phyloP scores from a whole-genome alignment of 2,113 vertebrate genomes.

The Colistium nudipinnis region DNA sequence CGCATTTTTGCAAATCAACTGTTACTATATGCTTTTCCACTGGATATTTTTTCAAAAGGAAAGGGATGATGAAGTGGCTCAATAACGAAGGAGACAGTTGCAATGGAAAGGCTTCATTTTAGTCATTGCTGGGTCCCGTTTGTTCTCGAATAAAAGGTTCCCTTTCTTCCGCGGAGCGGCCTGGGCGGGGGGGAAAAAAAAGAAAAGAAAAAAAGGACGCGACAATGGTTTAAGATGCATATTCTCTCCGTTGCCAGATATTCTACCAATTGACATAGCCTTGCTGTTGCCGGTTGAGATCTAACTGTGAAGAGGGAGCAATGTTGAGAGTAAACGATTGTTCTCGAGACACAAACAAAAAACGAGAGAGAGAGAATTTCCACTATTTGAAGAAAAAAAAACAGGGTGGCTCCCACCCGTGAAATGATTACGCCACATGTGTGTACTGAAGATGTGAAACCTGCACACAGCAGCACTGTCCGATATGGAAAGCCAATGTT shows the following conservation, averaged over 20 bases:
- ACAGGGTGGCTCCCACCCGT: constrained; percentile 24
- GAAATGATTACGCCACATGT: constrained; percentile 54
- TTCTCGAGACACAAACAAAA: constrained; percentile 31
- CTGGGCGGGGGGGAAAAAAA: constrained; percentile 8
- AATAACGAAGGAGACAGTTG: constrained; percentile 15
- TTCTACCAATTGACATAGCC: constrained; percentile 39
- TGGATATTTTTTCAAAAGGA: constrained; percentile 73
- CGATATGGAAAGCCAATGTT: constrained; percentile 70
- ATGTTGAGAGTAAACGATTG: constrained; percentile 19
- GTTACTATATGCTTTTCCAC: constrained; percentile 82
- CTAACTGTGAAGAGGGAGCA: constrained; percentile 43
- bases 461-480: constrained; percentile 68
- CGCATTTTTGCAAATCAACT: constrained; percentile 83
- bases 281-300: constrained; percentile 34
- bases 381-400: constrained; percentile 12
- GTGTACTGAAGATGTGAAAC: constrained; percentile 65
- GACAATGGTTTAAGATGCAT: constrained; percentile 35
- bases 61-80: constrained; percentile 59
- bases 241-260: constrained; percentile 65
- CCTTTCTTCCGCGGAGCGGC: constrained; percentile 11
- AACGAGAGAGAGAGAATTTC: constrained; percentile 6
- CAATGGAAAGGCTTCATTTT: constrained; percentile 43
- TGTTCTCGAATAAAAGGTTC: constrained; percentile 46
- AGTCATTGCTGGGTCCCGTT: constrained; percentile 38
- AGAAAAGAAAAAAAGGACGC: neutral